Percentiles rank a stretch among this genome's conserved stretches.
Conservation (phyloP, 2,113 vertebrate genomes). For the Dolichotis patagonum region DNA sequence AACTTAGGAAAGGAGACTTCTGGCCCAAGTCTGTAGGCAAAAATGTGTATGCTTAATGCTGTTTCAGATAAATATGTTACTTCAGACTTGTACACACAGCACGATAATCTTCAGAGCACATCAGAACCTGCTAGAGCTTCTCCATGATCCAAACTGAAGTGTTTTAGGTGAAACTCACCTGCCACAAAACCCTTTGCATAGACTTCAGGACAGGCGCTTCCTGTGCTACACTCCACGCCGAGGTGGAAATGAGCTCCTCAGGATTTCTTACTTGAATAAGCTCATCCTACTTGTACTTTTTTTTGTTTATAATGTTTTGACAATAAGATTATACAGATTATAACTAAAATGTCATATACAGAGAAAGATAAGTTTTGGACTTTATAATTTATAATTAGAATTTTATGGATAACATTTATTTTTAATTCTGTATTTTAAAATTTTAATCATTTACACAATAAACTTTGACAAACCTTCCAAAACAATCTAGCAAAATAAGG, state of each 20-base stretch:
- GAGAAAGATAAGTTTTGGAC: slow-evolving; percentile 10
- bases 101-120: background rate
- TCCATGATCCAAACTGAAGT: background rate
- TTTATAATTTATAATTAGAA: background rate
- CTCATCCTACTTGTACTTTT: background rate
- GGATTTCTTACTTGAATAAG: background rate
- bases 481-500: background rate
- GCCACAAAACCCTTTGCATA: background rate
- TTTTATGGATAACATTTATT: slow-evolving; percentile 6
- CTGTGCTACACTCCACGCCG: background rate
- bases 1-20: background rate
- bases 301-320: slow-evolving; percentile 6
- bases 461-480: slow-evolving; percentile 34
- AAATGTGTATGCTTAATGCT: background rate
- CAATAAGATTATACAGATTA: background rate
- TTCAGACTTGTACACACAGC: background rate
- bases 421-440: background rate
- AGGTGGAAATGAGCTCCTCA: background rate
- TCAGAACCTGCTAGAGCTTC: background rate
- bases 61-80: background rate
- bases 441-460: background rate
- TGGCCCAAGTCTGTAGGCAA: background rate
- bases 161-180: background rate
- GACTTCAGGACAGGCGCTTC: background rate
- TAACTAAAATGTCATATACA: background rate